These are phyloP conservation scores for Silurus lanzhouensis DNA, from an alignment of 2,797 vertebrate genomes.

Conservation along the genomic window DNA sequence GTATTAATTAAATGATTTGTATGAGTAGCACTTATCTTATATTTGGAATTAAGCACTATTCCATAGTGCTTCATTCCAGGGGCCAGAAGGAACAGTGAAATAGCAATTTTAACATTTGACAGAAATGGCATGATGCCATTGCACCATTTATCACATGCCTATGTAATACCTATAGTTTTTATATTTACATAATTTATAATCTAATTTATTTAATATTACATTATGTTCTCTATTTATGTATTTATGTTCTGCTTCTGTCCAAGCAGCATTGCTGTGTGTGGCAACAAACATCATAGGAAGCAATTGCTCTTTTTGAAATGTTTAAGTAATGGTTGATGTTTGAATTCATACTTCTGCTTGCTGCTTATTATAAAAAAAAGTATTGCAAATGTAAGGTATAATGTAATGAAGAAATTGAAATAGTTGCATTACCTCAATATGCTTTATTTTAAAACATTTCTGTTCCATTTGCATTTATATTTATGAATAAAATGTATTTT, in stretches of 20 bases:
- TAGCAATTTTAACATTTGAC: not conserved
- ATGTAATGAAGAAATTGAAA: not conserved
- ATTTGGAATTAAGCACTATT: too few relatives aligned
- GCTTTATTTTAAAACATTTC: not conserved
- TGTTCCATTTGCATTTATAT: slow-evolving; percentile 25
- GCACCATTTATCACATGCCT: not conserved
- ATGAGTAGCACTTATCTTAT: not conserved
- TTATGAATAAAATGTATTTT: slow-evolving; percentile 13
- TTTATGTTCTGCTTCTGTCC: not conserved
- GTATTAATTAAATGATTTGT: not conserved
- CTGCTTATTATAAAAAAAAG: not conserved
- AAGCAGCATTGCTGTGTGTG: not conserved
- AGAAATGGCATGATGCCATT: not conserved
- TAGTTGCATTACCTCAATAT: not conserved
- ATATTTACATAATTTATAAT: slow-evolving; percentile 18
- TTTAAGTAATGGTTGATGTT: not conserved
- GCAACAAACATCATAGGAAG: slow-evolving; percentile 3
- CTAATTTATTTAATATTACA: not conserved
- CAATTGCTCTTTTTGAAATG: not conserved
- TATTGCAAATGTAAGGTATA: not conserved
- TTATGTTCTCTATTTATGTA: not conserved
- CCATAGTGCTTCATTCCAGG: not conserved
- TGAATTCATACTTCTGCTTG: not conserved
- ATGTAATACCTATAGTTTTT: not conserved
- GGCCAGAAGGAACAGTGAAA: not conserved